Percentiles rank a stretch among this genome's conserved stretches.
These are phyloP conservation scores for Hypsopygia costalis DNA, from an alignment of 2,888 invertebrate genomes.

Conservation along the genomic window DNA sequence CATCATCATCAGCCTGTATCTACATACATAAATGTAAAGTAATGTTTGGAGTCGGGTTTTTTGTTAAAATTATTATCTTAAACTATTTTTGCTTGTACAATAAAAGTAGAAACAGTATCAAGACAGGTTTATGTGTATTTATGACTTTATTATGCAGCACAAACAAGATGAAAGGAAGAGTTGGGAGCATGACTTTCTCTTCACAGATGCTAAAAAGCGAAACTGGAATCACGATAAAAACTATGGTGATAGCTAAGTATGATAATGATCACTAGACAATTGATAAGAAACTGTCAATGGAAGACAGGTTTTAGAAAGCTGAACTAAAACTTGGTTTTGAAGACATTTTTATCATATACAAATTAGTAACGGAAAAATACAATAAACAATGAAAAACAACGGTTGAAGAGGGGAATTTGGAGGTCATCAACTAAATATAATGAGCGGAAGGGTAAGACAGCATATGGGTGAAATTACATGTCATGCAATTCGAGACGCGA, in stretches of 20 bases:
- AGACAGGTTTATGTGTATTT: constrained; percentile 31
- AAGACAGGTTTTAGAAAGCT: constrained; percentile 6
- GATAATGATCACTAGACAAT: constrained; percentile 38
- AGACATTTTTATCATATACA: constrained; percentile 3
- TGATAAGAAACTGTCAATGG: constrained; percentile 13
- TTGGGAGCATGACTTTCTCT: constrained; percentile 70
- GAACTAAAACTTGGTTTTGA: constrained; percentile 11
- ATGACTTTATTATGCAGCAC: constrained; percentile 33
- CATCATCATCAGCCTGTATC: too few species aligned
- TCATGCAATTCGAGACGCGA: constrained; percentile 23
- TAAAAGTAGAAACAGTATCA: too few species aligned
- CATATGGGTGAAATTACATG: constrained; percentile 35
- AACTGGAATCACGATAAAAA: constrained; percentile 58
- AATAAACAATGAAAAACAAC: constrained; percentile 21
- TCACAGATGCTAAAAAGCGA: constrained; percentile 71
- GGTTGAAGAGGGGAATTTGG: constrained; percentile 29
- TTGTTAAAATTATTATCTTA: too few species aligned
- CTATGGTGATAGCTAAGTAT: constrained; percentile 47
- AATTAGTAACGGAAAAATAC: background rate
- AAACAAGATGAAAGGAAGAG: constrained; percentile 63
- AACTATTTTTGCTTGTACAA: too few species aligned
- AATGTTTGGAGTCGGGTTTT: too few species aligned
- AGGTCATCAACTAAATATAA: constrained; percentile 42
- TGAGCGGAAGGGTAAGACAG: constrained; percentile 33
- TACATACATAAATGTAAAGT: too few species aligned